Evolutionary conservation across 2,113 vertebrate genomes (phyloP).

Genomic region (Cisticola juncidis): DNA sequence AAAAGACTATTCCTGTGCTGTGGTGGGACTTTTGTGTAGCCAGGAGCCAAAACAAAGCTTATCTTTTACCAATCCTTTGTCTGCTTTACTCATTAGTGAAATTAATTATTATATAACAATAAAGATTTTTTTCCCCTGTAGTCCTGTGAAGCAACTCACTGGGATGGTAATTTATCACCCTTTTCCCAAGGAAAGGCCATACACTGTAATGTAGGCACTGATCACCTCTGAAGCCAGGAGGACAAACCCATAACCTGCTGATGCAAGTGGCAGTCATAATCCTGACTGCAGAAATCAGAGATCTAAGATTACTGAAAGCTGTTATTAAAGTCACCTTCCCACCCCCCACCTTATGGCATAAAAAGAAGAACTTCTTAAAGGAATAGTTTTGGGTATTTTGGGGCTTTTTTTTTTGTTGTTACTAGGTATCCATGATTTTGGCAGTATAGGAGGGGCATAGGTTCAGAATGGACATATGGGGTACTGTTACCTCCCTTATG

Average conservation of each 20-base stretch:
- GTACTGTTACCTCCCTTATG: background rate
- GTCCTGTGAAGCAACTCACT: background rate
- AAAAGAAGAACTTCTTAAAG: background rate
- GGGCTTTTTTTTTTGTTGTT: background rate
- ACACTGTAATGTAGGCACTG: background rate
- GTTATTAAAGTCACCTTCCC: background rate
- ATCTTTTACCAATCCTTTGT: background rate
- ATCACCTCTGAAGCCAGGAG: background rate
- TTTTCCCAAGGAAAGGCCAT: background rate
- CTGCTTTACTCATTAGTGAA: background rate
- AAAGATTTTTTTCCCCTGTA: background rate
- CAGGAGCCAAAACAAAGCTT: background rate
- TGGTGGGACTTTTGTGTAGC: background rate
- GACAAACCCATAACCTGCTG: background rate
- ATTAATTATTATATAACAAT: background rate
- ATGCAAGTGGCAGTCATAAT: background rate
- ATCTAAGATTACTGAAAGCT: background rate
- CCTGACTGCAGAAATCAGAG: background rate
- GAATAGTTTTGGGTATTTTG: background rate
- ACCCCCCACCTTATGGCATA: rapidly evolving
- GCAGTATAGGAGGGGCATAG: background rate
- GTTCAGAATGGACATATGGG: background rate
- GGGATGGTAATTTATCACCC: background rate
- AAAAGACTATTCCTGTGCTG: background rate
- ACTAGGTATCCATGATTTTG: background rate